Base-by-base conservation (phyloP, 1,140 invertebrate genomes). In the Cyclina sinensis region DNA sequence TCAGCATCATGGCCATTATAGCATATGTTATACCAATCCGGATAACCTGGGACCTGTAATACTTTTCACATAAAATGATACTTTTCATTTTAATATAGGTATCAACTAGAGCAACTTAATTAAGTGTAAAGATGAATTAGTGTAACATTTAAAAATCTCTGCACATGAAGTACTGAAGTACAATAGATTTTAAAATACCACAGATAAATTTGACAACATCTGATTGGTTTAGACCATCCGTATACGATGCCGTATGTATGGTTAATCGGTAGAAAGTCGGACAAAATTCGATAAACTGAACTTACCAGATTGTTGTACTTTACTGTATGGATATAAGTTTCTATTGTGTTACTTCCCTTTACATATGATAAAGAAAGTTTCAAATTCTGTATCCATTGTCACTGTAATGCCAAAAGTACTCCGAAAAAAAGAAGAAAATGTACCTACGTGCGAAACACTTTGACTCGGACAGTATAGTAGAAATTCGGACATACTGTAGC, bases 401-500 rank as follows among this genome's bases (percentile, higher is more conserved):
- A 35, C 27, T 68, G 62, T 68, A 32, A 68, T 68, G 62, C 30
- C 27, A 68, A 68, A 68, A 68, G 18, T 16, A 27, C 24, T 27
- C 62, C n/a, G n/a, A n/a, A n/a, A n/a, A n/a, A n/a, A n/a, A n/a
- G n/a, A n/a, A n/a, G n/a, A n/a, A n/a, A n/a, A n/a, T n/a, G n/a
- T n/a, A n/a, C n/a, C n/a, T n/a, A n/a, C n/a, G n/a, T n/a, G n/a
- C n/a, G n/a, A 68, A 68, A 32, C 62, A 27, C 24, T 27, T n/a
- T 68, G 62, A 18, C 62, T 68, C 62, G 62, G 62, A 68, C 62
- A 68, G 62, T 32, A 27, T 68, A 68, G 62, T 27, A 27, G 62
- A 68, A 68, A 68, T 35, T 68, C 62, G 7, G 62, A 68, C 62
- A 68, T 35, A 68, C 62, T 68, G 62, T 68, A 68, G n/a, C n/a